These are phyloP conservation scores for Microplitis demolitor DNA, from an alignment of 1,140 invertebrate species.

Conservation along the genomic window DNA sequence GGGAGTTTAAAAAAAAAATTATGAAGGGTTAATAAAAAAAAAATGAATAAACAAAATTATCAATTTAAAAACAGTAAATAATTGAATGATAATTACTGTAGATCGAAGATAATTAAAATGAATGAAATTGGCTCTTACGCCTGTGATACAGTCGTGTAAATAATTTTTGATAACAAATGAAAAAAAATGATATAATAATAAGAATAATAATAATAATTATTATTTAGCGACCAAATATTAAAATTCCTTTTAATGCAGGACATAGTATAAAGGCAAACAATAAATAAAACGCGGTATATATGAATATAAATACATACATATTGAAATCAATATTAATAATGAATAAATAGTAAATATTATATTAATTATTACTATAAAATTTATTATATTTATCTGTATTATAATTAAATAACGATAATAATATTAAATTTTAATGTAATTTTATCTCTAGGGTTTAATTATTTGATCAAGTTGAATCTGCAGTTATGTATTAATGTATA, in stretches of 20 bases:
- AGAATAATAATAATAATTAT: not conserved
- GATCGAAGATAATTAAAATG: not conserved
- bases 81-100: not conserved
- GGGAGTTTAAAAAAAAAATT: no score
- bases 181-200: not conserved
- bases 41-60: no score
- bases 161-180: constrained; percentile 35
- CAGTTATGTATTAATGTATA: constrained; percentile 7
- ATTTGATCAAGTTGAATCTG: constrained; percentile 29
- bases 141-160: constrained; percentile 36
- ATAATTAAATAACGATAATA: not conserved
- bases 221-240: constrained; percentile 22
- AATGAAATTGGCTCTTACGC: constrained; percentile 25
- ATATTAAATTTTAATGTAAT: not conserved
- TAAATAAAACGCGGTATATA: not conserved
- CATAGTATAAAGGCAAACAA: constrained; percentile 1
- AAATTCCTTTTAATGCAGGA: constrained; percentile 33
- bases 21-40: no score
- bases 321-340: no score
- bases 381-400: constrained; percentile 6
- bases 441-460: constrained; percentile 2
- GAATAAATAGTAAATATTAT: no score
- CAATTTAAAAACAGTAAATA: not conserved
- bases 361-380: not conserved
- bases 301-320: not conserved